Evolutionary conservation across 2,113 vertebrate genomes (phyloP), one percentile per base, ranked within the genome.

Genomic region (Neogobius melanostomus): DNA sequence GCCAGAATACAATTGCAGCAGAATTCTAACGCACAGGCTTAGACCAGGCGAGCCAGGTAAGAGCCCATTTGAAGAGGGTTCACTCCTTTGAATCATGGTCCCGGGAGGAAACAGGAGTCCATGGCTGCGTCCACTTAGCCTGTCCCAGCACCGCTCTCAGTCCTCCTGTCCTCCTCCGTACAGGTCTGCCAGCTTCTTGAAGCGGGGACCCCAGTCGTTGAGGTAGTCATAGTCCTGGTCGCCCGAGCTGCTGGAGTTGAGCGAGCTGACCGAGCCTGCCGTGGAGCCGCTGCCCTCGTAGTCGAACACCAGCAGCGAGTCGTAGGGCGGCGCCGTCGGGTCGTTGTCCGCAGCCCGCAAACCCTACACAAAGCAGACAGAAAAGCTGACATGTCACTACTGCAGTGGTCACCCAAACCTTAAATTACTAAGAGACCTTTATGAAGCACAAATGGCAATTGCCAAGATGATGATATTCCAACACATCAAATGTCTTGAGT

Each of bases 211-310:
- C 97, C 97, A 99, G 78, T 98, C 93, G 0, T 93, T 96, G 91
- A 99, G 93, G 91, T 95, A 96, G 85, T 97, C 96, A 53, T 98
- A 99, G 92, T 98, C 96, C 83, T 98, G 98, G 88, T 93, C 96
- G 80, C 44, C 96, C 89, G 92, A 96, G 93, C 92, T 98, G 95
- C 91, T 95, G 92, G 93, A 96, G 95, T 92, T 95, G 90, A 77
- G 93, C 7, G 98, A 98, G 89, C 97, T 99, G 92, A 99, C 95
- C 0, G 97, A 96, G 59, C 95, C 94, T 0, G 95, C 96, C 8
- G 96, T 97, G 0, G 97, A 99, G n/a, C 97, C 97, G 0, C 93
- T 97, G 82, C 97, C 97, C 88, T 99, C 97, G 0, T 98, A 98
- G 91, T 99, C 97, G 0, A 99, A 99, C 87, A 99, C 97, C 75